Conservation (phyloP, 1,140 invertebrate species). For the Heterodera schachtii region DNA sequence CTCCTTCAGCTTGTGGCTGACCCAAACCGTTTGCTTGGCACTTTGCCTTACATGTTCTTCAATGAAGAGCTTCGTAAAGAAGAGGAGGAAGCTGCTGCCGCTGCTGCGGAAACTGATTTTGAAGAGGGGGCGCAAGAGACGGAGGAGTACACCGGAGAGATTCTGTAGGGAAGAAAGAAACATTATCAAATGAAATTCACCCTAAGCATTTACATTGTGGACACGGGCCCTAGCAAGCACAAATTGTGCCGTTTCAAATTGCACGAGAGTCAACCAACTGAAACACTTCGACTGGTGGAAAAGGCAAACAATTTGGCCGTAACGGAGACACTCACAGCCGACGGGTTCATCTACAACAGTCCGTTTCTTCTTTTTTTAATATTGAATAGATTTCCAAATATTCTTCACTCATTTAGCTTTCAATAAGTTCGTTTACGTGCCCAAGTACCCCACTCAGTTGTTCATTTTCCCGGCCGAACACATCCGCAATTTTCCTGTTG, state of each 20-base stretch:
- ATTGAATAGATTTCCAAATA: too few relatives aligned
- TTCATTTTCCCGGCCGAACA: slow-evolving; percentile 11
- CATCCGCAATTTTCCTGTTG: slow-evolving; percentile 6
- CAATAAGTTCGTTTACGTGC: neutral
- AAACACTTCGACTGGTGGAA: slow-evolving; percentile 13
- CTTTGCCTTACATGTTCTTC: slow-evolving; percentile 6
- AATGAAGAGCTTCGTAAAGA: neutral
- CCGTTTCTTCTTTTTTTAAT: neutral
- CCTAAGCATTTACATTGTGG: slow-evolving; percentile 22
- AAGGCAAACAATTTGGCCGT: slow-evolving; percentile 18
- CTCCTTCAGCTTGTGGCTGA: neutral
- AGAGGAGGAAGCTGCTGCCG: neutral
- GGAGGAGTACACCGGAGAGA: slow-evolving; percentile 16
- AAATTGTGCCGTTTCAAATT: slow-evolving; percentile 24
- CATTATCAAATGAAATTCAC: neutral
- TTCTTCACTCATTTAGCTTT: neutral
- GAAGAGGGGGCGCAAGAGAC: neutral
- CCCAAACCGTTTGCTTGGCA: neutral
- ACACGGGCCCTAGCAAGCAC: slow-evolving; percentile 18
- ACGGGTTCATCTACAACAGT: slow-evolving; percentile 6
- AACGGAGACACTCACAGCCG: neutral
- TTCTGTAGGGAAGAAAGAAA: neutral
- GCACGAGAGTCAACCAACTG: slow-evolving; percentile 1
- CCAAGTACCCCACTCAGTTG: slow-evolving; percentile 18
- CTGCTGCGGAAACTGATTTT: neutral